phyloP scores from a whole-genome alignment of 2,113 vertebrate species.

The Oryzias melastigma region DNA sequence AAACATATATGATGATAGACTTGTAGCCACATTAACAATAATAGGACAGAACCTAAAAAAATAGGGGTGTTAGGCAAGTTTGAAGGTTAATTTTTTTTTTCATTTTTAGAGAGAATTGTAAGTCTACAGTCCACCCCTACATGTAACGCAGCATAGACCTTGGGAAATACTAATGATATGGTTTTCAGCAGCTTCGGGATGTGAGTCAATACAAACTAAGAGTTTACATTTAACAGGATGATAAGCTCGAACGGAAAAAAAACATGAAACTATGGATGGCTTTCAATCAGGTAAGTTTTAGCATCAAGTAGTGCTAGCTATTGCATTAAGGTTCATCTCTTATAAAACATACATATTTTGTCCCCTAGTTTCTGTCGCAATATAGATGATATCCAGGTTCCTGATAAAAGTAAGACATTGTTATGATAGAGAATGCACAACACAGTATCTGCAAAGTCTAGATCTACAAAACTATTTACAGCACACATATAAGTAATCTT shows the following conservation, averaged over 20 bases:
- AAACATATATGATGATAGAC: constrained; percentile 5
- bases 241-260: constrained; percentile 20
- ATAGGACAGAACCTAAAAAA: constrained; percentile 16
- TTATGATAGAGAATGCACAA: constrained; percentile 88
- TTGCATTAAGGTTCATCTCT: constrained; percentile 81
- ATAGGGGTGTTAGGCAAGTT: constrained; percentile 13
- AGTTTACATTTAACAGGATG: constrained; percentile 22
- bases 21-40: constrained; percentile 25
- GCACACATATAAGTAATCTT: constrained; percentile 86
- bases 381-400: constrained; percentile 85
- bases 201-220: constrained; percentile 21
- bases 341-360: constrained; percentile 61
- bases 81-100: neutral
- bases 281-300: constrained; percentile 35
- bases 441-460: constrained; percentile 86
- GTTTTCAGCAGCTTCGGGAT: constrained; percentile 13
- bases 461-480: constrained; percentile 96
- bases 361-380: constrained; percentile 58
- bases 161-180: constrained; percentile 7
- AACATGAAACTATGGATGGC: constrained; percentile 28
- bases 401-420: constrained; percentile 91
- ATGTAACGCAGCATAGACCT: constrained; percentile 1
- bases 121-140: neutral
- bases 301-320: constrained; percentile 55
- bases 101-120: neutral